These are phyloP conservation scores for Omphaloscelis lunosa DNA, from an alignment of 2,888 invertebrate species.

Conservation along the genomic window DNA sequence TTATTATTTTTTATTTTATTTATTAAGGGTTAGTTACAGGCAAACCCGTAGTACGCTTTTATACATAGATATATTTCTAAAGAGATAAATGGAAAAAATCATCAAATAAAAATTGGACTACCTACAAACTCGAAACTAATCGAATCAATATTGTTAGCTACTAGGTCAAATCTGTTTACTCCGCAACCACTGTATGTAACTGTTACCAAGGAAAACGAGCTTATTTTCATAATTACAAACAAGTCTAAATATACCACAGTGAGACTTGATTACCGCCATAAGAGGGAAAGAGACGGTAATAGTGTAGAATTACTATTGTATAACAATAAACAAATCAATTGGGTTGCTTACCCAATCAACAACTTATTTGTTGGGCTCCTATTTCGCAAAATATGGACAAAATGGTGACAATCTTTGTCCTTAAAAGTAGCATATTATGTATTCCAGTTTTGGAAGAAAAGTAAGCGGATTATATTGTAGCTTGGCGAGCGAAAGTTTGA, in stretches of 20 bases:
- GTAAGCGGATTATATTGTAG: slow-evolving; percentile 32
- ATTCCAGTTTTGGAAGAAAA: slow-evolving; percentile 28
- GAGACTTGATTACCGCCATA: slow-evolving; percentile 8
- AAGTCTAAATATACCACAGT: slow-evolving; percentile 39
- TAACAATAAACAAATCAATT: slow-evolving; percentile 57
- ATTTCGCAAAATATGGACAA: slow-evolving; percentile 58
- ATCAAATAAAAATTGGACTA: slow-evolving; percentile 1
- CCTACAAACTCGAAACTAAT: slow-evolving; percentile 14
- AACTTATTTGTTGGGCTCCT: slow-evolving; percentile 48
- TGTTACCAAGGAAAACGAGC: slow-evolving; percentile 54
- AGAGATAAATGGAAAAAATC: no score
- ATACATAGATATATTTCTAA: background rate
- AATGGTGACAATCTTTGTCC: slow-evolving; percentile 47
- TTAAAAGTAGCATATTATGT: slow-evolving; percentile 29
- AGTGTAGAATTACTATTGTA: slow-evolving; percentile 62
- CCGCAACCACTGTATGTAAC: slow-evolving; percentile 1
- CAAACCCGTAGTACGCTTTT: background rate
- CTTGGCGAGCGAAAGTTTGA: slow-evolving; percentile 22
- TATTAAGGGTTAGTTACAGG: background rate
- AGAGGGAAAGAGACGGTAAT: slow-evolving; percentile 31
- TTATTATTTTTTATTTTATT: no score
- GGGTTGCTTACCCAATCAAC: slow-evolving; percentile 54
- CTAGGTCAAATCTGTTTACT: slow-evolving; percentile 34
- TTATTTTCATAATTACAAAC: slow-evolving; percentile 44
- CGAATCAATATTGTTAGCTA: slow-evolving; percentile 20